phyloP scores from a whole-genome alignment of 2,113 vertebrate species.

The Aleadryas rufinucha region DNA sequence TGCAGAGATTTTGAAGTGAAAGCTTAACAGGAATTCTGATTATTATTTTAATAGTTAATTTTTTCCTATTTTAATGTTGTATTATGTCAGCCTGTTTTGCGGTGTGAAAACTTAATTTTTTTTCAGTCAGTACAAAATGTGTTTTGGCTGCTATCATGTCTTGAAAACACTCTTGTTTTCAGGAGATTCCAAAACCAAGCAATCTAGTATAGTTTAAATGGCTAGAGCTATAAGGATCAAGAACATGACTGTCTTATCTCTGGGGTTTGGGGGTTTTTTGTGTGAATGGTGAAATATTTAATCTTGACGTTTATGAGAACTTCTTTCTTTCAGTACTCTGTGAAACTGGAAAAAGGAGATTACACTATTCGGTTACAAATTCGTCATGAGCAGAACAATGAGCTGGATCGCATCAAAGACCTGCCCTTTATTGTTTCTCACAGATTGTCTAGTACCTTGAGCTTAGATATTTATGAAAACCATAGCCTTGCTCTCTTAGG shows the following conservation, averaged over 20 bases:
- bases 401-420: slow-evolving; percentile 96
- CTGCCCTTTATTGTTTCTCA: slow-evolving; percentile 94
- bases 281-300: background rate
- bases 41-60: background rate
- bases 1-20: background rate
- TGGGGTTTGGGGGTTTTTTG: background rate
- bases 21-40: background rate
- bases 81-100: background rate
- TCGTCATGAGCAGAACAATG: slow-evolving; percentile 91
- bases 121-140: background rate
- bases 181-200: background rate
- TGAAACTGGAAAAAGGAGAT: slow-evolving; percentile 98
- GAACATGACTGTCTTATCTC: background rate
- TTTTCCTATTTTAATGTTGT: background rate
- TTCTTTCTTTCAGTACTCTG: slow-evolving; percentile 84
- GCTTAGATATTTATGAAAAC: slow-evolving; percentile 91
- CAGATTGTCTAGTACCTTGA: slow-evolving; percentile 89
- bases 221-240: background rate
- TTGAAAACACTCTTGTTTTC: background rate
- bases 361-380: slow-evolving; percentile 94
- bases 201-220: background rate
- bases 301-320: background rate
- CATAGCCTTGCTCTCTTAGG: slow-evolving; percentile 91
- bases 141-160: background rate
- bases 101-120: background rate